Base-by-base conservation (phyloP, 37 sponge, comb jelly and placozoan species). In the Aphrocallistes beatrix region DNA sequence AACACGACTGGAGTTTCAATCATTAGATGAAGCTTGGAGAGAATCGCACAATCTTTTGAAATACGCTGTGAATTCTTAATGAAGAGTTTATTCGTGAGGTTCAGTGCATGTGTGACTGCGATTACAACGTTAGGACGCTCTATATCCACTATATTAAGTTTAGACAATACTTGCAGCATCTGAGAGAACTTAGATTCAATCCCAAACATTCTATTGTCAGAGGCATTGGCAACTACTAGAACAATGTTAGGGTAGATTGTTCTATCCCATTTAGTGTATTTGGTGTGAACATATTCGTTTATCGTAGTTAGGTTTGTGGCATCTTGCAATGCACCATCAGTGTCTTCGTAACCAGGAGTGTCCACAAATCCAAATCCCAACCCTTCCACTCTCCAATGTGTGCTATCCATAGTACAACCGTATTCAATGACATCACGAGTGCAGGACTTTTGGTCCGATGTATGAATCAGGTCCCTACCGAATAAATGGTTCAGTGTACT, bases 401-500 rank as follows among this genome's bases (percentile, higher is more conserved):
- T 60, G n/a, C 75, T 60, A 60, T 60, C 21, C 75, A 60, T 60
- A 1, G 75, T 60, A 25, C 28, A 8, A 3, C 10, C 75, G 75
- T 60, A 60, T 13, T 60, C 75, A 25, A 60, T 60, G 8, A 60
- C 75, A 1, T 60, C 21, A 60, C 3, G 10, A 6, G 75, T 60
- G 21, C 75, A 25, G 34, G 75, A 60, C n/a, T 60, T 60, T 8
- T 1, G 8, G 21, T 60, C 75, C 10, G 75, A 60, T 32, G 75
- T 60, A 13, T 19, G 75, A 60, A 60, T 60, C 28, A 60, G 75
- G 10, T 60, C n/a, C 1, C 28, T 60, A 28, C n/a, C n/a, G 34
- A 60, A 60, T 60, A 60, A 60, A 60, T 60, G 75, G 75, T 60
- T 60, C n/a, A 60, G 34, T 32, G 75, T 60, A 30, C 28, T 60